Evolutionary conservation across 1,140 invertebrate genomes (phyloP), one percentile per base, ranked within the genome.

Genomic region (Agrilus planipennis): DNA sequence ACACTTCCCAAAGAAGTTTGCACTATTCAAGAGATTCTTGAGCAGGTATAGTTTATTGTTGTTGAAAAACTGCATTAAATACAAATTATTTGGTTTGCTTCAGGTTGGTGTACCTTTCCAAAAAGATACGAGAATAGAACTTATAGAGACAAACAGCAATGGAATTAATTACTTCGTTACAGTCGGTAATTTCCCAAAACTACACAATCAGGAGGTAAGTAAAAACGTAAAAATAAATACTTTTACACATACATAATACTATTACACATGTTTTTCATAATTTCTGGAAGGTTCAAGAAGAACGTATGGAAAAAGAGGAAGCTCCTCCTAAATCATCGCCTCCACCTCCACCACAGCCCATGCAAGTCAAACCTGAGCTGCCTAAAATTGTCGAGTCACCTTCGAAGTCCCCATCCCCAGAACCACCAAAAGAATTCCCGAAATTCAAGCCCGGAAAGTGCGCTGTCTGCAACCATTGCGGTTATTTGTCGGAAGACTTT

Each of bases 151-250:
- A 55, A 73, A 73, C 15, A 69, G 67, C 16, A 68, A 76, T 49
- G 77, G 77, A 52, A 80, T 84, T 49, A 79, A 84, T 58, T 83
- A 82, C 52, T 75, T 84, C 47, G 79, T 83, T 17, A 77, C 77
- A 12, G 72, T 79, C 21, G 75, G 74, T 35, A 27, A 27, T 27
- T 27, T 12, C 23, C 7, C 7, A 27, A 27, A 12, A 9, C 7
- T 7, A 27, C 23, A 9, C 23, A 12, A 27, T 7, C 23, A 12
- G 12, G 23, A 12, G 12, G 23, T 12, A 27, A 27, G 7, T 9
- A 7, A 27, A 27, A 27, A 9, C 23, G 23, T n/a, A n/a, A n/a
- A n/a, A 30, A 6, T 12, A n/a, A 7, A 30, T 30, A 6, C 15
- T 30, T 12, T 6, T 30, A 12, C 28, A 12, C 5, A 5, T 7